phyloP scores from a whole-genome alignment of 2,113 vertebrate genomes.

The Origma solitaria region DNA sequence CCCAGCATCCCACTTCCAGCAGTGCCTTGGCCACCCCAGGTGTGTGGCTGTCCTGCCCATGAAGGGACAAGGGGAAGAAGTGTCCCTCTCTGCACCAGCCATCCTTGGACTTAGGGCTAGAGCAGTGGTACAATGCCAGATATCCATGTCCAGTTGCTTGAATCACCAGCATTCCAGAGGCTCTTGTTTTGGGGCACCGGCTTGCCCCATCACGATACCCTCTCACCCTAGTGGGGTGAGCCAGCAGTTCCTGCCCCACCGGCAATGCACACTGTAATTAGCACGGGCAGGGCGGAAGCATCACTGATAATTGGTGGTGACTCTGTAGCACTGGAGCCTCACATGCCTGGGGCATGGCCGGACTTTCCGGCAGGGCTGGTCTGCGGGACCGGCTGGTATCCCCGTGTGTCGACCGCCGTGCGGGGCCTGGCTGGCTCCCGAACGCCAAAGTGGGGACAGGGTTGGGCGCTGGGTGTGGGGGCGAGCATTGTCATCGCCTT shows the following conservation, averaged over 20 bases:
- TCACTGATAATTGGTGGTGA: conserved; percentile 11
- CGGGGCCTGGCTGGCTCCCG: not conserved
- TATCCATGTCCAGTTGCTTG: not conserved
- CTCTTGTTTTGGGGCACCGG: accelerated
- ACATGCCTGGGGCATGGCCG: not conserved
- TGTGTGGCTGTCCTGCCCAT: accelerated
- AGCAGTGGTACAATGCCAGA: not conserved
- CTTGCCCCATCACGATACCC: not conserved
- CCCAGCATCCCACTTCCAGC: not conserved
- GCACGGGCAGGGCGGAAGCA: not conserved
- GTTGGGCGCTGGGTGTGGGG: not conserved
- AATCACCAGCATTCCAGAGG: not conserved
- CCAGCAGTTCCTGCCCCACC: conserved; percentile 31
- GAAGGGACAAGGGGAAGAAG: not conserved
- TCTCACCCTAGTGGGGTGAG: not conserved
- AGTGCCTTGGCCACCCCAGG: not conserved
- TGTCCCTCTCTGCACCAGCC: not conserved
- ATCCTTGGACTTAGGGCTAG: not conserved
- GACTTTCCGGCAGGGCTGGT: conserved; percentile 4
- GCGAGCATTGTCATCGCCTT: not conserved
- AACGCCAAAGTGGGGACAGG: not conserved
- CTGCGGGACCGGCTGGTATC: not conserved
- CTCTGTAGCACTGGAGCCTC: not conserved
- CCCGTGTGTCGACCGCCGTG: accelerated
- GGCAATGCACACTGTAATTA: not conserved